Conservation (phyloP, 2,797 vertebrate genomes). For the Phyllotis vaccarum region DNA sequence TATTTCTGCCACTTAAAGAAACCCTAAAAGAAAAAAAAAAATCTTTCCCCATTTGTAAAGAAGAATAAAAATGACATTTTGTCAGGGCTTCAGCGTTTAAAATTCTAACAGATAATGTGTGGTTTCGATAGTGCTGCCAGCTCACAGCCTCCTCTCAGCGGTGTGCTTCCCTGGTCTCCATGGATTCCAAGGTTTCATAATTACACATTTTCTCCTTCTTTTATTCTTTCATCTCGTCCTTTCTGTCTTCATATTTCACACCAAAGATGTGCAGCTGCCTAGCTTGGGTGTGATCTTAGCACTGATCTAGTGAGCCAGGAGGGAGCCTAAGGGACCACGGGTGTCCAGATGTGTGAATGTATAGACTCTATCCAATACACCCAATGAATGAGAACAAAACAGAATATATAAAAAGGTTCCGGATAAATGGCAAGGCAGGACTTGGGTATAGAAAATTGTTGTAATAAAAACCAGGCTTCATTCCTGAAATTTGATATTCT, state of each 20-base stretch:
- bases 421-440: accelerated
- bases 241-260: neutral
- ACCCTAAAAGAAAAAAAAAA: conserved; percentile 61
- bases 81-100: conserved; percentile 67
- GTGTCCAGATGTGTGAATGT: no score
- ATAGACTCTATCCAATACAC: neutral
- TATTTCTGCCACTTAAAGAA: conserved; percentile 74
- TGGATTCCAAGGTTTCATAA: conserved; percentile 23
- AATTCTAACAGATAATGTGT: conserved; percentile 66
- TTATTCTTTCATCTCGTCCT: neutral
- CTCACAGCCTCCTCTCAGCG: neutral
- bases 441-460: neutral
- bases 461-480: neutral
- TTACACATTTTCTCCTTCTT: neutral
- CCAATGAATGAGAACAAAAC: neutral
- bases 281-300: neutral
- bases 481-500: neutral
- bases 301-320: neutral
- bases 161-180: conserved; percentile 1
- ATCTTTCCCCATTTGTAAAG: conserved; percentile 69
- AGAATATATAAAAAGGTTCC: neutral
- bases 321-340: neutral
- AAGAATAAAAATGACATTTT: conserved; percentile 75
- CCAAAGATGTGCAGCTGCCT: neutral
- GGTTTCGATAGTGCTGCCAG: neutral